These are phyloP conservation scores for Otocyon megalotis DNA, from an alignment of 2,113 vertebrate genomes.

Conservation along the genomic window DNA sequence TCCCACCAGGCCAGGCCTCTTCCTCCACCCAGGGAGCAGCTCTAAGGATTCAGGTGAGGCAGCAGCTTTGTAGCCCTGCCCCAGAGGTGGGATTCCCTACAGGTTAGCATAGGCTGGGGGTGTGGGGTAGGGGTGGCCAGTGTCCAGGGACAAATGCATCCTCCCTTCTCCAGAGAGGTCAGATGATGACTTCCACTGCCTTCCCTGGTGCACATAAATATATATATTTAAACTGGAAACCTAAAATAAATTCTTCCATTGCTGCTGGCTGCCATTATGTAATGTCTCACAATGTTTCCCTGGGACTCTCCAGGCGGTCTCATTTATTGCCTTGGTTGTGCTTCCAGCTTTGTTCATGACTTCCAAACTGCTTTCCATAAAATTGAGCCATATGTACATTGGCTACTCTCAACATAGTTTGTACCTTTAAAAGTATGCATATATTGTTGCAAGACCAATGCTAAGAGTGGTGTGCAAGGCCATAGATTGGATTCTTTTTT, in stretches of 20 bases:
- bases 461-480: neutral
- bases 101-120: neutral
- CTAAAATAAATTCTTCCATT: conserved; percentile 57
- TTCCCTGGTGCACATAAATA: neutral
- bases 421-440: conserved; percentile 8
- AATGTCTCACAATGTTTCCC: conserved; percentile 58
- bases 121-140: rapidly evolving
- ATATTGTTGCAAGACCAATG: neutral
- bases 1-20: rapidly evolving
- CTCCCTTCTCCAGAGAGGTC: neutral
- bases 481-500: neutral
- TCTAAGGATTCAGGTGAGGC: neutral
- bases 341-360: conserved; percentile 64
- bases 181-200: neutral
- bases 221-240: conserved; percentile 42
- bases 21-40: neutral
- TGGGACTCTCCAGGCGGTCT: conserved; percentile 53
- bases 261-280: conserved; percentile 56
- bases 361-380: conserved; percentile 75
- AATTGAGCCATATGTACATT: conserved; percentile 28
- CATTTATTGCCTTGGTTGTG: conserved; percentile 20
- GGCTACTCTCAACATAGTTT: neutral
- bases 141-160: neutral
- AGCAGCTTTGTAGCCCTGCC: neutral
- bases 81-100: neutral